These are phyloP conservation scores for Grus americana DNA, from an alignment of 2,113 vertebrate genomes.

Conservation along the genomic window DNA sequence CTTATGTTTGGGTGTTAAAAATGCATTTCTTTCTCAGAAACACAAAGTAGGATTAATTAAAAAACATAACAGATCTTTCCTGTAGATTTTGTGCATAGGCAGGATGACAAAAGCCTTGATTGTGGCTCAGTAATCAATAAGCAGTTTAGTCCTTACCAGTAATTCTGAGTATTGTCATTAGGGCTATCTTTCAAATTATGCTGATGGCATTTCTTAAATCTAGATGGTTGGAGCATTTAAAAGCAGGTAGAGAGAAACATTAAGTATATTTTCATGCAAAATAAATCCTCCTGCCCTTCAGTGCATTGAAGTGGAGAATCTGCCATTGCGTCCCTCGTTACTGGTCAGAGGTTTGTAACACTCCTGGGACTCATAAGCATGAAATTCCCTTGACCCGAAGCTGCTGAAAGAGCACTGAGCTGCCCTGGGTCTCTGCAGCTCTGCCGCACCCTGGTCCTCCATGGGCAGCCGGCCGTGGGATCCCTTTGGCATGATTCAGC, in stretches of 20 bases:
- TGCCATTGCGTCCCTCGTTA: not conserved
- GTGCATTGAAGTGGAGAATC: not conserved
- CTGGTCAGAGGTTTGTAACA: not conserved
- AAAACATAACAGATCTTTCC: not conserved
- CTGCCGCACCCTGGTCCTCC: fast-evolving
- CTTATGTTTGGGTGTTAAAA: not conserved
- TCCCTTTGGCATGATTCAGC: not conserved
- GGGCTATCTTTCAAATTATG: not conserved
- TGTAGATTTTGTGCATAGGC: not conserved
- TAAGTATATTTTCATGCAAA: not conserved
- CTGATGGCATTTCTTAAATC: not conserved
- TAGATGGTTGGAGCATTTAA: not conserved
- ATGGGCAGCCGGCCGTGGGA: fast-evolving
- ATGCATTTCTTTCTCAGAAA: not conserved
- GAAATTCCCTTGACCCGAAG: not conserved
- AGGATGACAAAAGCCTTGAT: not conserved
- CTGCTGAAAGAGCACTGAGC: not conserved
- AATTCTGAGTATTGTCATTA: not conserved
- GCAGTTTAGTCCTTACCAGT: not conserved
- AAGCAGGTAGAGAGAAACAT: not conserved
- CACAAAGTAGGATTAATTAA: not conserved
- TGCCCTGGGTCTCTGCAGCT: not conserved
- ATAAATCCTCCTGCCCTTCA: not conserved
- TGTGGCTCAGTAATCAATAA: not conserved
- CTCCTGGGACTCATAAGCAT: not conserved